phyloP scores from a whole-genome alignment of 2,888 invertebrate genomes.

The Hedychridium roseum region DNA sequence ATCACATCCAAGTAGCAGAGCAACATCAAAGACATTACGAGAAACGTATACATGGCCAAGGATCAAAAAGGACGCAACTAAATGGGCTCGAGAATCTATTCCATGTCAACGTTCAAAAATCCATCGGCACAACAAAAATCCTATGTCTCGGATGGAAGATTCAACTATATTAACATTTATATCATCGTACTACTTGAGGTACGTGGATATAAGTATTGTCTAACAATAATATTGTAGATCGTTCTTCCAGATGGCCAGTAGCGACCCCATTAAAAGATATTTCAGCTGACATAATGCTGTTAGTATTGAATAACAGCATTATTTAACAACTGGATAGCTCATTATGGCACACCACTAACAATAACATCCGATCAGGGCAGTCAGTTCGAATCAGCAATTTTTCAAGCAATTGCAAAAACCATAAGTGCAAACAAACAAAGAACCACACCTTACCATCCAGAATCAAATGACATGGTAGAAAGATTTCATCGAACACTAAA shows the following conservation, averaged over 20 bases:
- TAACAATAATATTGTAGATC: neutral
- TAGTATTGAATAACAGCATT: neutral
- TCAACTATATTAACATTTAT: neutral
- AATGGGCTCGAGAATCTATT: constrained; percentile 40
- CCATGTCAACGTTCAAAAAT: constrained; percentile 50
- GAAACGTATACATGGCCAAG: constrained; percentile 36
- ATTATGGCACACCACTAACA: neutral
- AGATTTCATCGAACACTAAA: neutral
- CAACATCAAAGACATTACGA: constrained; percentile 28
- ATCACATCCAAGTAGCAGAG: constrained; percentile 26
- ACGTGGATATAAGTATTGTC: neutral
- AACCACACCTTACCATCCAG: neutral
- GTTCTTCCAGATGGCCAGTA: constrained; percentile 4
- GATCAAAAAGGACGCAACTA: constrained; percentile 33
- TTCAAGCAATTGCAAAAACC: neutral
- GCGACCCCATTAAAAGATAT: neutral
- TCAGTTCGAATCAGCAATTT: neutral
- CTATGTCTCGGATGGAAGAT: neutral
- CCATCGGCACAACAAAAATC: constrained; percentile 33
- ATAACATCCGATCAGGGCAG: neutral
- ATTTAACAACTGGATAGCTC: neutral
- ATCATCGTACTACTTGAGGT: neutral
- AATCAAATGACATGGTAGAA: neutral
- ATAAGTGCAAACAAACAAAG: neutral
- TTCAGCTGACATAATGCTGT: neutral